Percentiles rank a stretch among this genome's conserved stretches.
phyloP scores from a whole-genome alignment of 2,797 vertebrate genomes.

The Tangara arthus region DNA sequence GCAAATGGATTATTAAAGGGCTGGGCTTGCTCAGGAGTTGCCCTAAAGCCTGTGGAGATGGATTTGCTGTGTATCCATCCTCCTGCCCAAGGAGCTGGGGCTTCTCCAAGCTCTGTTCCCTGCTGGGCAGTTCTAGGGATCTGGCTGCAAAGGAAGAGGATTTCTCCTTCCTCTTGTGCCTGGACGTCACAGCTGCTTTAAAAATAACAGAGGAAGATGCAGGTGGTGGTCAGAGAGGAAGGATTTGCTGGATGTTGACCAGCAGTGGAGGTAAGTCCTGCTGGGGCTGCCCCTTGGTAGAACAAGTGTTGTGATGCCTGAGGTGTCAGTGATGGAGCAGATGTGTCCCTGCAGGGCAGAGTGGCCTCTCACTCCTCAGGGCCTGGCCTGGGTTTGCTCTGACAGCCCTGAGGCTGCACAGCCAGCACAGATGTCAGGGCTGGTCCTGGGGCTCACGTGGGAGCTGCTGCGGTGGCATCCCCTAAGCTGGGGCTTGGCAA shows the following conservation, averaged over 20 bases:
- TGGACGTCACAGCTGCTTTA: neutral
- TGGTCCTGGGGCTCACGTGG: neutral
- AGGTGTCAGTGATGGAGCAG: neutral
- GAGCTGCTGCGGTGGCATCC: neutral
- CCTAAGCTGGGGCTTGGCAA: neutral
- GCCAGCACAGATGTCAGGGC: neutral
- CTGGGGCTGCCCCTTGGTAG: neutral
- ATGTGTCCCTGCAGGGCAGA: neutral
- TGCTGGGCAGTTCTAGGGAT: neutral
- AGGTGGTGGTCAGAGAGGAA: neutral
- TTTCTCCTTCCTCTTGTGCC: neutral
- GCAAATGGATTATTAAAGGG: neutral
- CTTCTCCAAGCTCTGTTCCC: neutral
- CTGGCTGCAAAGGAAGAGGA: neutral
- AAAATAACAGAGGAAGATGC: neutral
- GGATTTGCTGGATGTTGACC: neutral
- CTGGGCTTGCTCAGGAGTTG: accelerated
- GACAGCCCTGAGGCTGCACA: neutral
- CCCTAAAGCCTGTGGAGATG: accelerated
- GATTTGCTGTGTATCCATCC: accelerated
- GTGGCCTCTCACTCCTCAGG: too few species aligned
- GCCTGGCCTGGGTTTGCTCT: neutral
- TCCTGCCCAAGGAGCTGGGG: accelerated
- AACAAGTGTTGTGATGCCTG: neutral
- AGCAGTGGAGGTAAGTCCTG: neutral